phyloP scores from a whole-genome alignment of 2,888 invertebrate genomes.

The Brassicogethes aeneus region DNA sequence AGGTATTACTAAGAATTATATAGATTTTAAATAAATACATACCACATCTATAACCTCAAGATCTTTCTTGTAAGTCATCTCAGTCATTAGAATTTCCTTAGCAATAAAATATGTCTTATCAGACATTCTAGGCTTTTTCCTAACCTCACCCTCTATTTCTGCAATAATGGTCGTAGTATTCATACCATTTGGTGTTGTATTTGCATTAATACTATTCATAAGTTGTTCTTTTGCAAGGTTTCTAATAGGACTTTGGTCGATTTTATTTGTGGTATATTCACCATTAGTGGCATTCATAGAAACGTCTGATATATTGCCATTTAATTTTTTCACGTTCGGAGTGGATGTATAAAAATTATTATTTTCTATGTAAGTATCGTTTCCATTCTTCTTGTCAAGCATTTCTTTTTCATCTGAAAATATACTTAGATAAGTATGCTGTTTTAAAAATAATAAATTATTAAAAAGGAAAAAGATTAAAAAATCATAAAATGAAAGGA shows the following conservation, averaged over 20 bases:
- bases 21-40: too few species aligned
- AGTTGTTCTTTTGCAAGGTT: slow-evolving; percentile 34
- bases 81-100: slow-evolving; percentile 92
- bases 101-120: slow-evolving; percentile 76
- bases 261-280: slow-evolving; percentile 19
- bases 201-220: slow-evolving; percentile 38
- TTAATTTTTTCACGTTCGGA: slow-evolving; percentile 37
- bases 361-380: slow-evolving; percentile 28
- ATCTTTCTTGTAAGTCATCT: slow-evolving; percentile 90
- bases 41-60: slow-evolving; percentile 85
- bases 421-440: neutral
- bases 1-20: too few species aligned
- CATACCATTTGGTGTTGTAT: slow-evolving; percentile 25
- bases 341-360: slow-evolving; percentile 39
- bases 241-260: slow-evolving; percentile 26
- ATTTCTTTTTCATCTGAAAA: slow-evolving; percentile 23
- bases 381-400: slow-evolving; percentile 15
- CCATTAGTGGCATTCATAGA: slow-evolving; percentile 41
- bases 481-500: slow-evolving; percentile 3
- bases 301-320: slow-evolving; percentile 37
- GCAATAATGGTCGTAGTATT: slow-evolving; percentile 38
- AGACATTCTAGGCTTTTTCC: slow-evolving; percentile 31
- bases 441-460: neutral
- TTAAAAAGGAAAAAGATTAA: neutral
- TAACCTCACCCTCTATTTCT: slow-evolving; percentile 38